Evolutionary conservation across 2,113 vertebrate genomes (phyloP), one percentile per base, ranked within the genome.

Genomic region (Semnornis frantzii): DNA sequence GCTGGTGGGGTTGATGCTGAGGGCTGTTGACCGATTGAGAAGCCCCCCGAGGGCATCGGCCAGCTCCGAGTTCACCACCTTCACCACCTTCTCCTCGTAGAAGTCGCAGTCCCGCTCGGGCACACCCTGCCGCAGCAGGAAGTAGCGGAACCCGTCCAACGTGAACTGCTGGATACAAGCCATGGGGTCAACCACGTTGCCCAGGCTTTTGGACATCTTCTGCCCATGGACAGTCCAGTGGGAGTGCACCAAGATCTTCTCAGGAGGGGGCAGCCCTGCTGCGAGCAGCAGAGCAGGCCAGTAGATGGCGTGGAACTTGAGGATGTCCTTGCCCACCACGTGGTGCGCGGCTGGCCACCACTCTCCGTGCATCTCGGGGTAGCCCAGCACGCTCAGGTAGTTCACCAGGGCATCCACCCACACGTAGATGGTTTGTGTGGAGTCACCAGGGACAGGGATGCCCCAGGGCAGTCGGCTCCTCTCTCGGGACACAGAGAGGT

Each of bases 161-260:
- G 98, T 98, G 80, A 98, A 99, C 62, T 60, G 96, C 13, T 76
- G 91, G 2, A 98, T 78, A 23, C 98, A 98, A 33, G 97, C 92
- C 3, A 81, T 9, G 5, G 99, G 99, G 62, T 99, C 98, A 10
- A 99, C 94, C 81, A 99, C 98, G 1, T 99, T 99, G 20, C 99
- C 98, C 85, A 99, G 78, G 97, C 99, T 99, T 94, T 99, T 99
- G 52, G 99, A 99, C 99, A 99, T 99, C 97, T 99, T 99, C 93
- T 98, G 98, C 27, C 99, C 99, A 27, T 52, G 94, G 5, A 99
- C 98, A 0, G 99, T 99, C 99, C 99, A 99, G 94, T 99, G 99
- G 11, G 99, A 99, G 78, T 99, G 99, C 46, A 99, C 99, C 15
- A 97, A 94, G 89, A 99, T 98, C 3, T 95, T 96, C 91, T 92